Base-by-base conservation (phyloP, 2,113 vertebrate species). In the Otis tarda region DNA sequence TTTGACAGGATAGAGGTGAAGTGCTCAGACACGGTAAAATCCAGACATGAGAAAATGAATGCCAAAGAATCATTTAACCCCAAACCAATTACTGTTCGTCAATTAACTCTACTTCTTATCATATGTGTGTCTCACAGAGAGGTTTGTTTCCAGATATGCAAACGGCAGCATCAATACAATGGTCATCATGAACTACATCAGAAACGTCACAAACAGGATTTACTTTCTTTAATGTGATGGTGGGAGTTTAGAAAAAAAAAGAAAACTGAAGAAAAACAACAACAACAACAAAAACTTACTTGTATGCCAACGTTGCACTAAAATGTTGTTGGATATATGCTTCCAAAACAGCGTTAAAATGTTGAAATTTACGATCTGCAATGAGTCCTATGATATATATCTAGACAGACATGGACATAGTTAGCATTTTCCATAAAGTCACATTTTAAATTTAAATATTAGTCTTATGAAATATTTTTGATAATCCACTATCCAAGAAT, bases 241-340 rank as follows among this genome's bases (percentile, higher is more conserved):
- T 47, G 14, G 10, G 91, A 14, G 4, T 69, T 91, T n/a, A 80
- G 50, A 13, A 31, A 35, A 67, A 43, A 55, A 17, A 5, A 35
- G 11, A 35, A 37, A 45, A 43, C 41, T 43, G 4, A 41, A 63
- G 21, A 47, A 33, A 4, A 55, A 61, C 37, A 37, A 37, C 37
- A 37, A 37, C 37, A 37, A 37, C 37, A 37, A 37, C 37, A 39
- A 14, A 12, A 4, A 98, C 99, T 98, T 98, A 99, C 99, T 99
- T 99, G 98, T 99, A 99, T 45, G 99, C 99, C 95, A 99, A 68
- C 0, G 99, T 99, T 23, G 99, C 99, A 84, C 99, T 99, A 75
- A 99, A 99, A 95, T 99, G 99, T 92, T 99, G 99, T 45, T 99
- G 99, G 93, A 99, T 99, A 82, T 99, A 99, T 7, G 99, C 99